Conservation (phyloP, 2,797 vertebrate genomes). For the Hoplostethus atlanticus region DNA sequence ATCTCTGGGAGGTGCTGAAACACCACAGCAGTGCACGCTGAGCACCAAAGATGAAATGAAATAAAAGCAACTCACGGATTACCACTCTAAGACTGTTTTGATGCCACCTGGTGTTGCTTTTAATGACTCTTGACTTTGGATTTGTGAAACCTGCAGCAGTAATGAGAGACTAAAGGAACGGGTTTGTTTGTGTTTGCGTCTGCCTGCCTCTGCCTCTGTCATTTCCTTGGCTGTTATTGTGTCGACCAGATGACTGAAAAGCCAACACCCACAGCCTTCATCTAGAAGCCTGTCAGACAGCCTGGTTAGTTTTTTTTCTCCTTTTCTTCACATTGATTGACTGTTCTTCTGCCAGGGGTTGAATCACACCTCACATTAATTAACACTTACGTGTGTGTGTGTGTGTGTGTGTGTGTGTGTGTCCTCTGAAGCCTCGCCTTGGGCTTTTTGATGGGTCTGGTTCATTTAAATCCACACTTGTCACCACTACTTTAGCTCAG, state of each 20-base stretch:
- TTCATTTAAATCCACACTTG: too few species aligned
- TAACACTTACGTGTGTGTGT: constrained; percentile 1
- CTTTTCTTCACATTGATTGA: neutral
- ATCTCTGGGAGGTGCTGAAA: too few species aligned
- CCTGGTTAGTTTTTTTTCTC: neutral
- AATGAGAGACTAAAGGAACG: neutral
- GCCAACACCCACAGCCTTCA: neutral
- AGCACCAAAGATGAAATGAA: too few species aligned
- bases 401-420: neutral
- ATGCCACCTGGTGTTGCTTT: too few species aligned
- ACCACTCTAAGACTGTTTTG: too few species aligned
- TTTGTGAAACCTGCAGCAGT: too few species aligned
- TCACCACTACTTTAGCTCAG: too few species aligned
- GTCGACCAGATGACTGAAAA: neutral
- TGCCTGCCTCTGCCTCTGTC: neutral
- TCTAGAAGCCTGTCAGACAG: neutral
- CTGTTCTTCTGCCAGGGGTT: neutral
- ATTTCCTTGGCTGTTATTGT: neutral
- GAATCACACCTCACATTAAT: neutral
- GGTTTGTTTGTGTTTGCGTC: neutral
- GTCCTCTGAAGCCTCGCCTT: neutral
- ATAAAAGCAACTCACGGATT: too few species aligned
- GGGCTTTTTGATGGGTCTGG: too few species aligned
- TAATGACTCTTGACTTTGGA: too few species aligned
- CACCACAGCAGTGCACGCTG: too few species aligned